Conservation (phyloP, 1,140 invertebrate genomes). For the Bombus pascuorum region DNA sequence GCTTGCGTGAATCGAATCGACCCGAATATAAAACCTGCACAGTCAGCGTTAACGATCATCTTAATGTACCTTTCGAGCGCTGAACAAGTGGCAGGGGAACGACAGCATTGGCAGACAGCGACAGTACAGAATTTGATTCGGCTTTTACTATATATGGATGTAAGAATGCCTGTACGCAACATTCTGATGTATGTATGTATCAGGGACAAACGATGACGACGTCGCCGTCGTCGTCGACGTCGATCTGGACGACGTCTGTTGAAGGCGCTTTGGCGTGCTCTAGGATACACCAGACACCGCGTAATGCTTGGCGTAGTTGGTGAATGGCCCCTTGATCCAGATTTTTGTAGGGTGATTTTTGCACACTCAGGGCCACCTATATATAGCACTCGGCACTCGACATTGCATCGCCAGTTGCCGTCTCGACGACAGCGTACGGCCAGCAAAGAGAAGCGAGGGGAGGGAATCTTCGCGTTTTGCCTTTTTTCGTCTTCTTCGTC, state of each 20-base stretch:
- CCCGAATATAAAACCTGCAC: neutral
- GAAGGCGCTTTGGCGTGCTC: neutral
- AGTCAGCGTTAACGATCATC: constrained; percentile 25
- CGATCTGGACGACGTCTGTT: constrained; percentile 25
- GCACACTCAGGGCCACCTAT: constrained; percentile 72
- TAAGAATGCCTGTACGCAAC: neutral
- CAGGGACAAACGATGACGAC: constrained; percentile 17
- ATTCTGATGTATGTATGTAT: neutral
- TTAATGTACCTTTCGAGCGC: neutral
- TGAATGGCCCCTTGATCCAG: constrained; percentile 75
- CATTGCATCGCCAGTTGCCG: constrained; percentile 44
- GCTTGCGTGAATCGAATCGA: neutral
- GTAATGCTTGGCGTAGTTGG: constrained; percentile 58
- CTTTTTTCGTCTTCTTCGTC: neutral
- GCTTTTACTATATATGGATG: constrained; percentile 29
- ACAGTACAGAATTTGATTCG: neutral
- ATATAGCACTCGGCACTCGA: constrained; percentile 62
- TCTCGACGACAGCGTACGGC: constrained; percentile 37
- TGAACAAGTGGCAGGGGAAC: neutral
- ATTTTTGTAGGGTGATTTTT: constrained; percentile 76
- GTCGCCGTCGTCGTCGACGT: constrained; percentile 4
- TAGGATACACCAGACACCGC: constrained; percentile 3
- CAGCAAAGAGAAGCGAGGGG: neutral
- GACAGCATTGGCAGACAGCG: constrained; percentile 10
- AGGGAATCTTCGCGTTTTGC: neutral